phyloP scores from a whole-genome alignment of 2,113 vertebrate species.

The Aspiorhynchus laticeps region DNA sequence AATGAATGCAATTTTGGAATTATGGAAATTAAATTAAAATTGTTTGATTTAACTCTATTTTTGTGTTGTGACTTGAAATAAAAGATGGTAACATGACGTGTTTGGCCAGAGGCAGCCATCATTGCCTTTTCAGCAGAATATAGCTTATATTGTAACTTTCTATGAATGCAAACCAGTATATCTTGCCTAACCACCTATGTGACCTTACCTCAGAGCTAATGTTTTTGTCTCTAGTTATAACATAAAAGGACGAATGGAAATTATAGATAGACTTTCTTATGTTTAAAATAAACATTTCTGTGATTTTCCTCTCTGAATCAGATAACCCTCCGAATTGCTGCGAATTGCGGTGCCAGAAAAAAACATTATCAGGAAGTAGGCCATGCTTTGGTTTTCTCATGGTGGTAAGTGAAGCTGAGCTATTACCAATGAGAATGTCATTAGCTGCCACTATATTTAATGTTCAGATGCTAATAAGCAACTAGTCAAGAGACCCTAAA shows the following conservation, averaged over 20 bases:
- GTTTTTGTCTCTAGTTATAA: background rate
- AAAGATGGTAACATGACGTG: background rate
- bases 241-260: background rate
- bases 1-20: constrained; percentile 10
- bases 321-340: no score
- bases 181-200: background rate
- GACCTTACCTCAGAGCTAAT: background rate
- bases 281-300: background rate
- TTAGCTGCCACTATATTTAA: background rate
- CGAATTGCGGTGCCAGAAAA: background rate
- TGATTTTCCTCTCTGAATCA: background rate
- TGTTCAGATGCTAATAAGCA: no score
- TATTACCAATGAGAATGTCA: background rate
- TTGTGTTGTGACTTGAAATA: background rate
- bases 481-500: no score
- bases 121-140: background rate
- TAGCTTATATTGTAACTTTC: background rate
- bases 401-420: background rate
- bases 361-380: background rate
- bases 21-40: constrained; percentile 33
- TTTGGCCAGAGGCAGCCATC: background rate
- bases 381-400: background rate
- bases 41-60: background rate
- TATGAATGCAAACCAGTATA: background rate
- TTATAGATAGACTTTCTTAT: background rate